Base-by-base conservation (phyloP, 2,797 vertebrate species). In the Characodon lateralis region DNA sequence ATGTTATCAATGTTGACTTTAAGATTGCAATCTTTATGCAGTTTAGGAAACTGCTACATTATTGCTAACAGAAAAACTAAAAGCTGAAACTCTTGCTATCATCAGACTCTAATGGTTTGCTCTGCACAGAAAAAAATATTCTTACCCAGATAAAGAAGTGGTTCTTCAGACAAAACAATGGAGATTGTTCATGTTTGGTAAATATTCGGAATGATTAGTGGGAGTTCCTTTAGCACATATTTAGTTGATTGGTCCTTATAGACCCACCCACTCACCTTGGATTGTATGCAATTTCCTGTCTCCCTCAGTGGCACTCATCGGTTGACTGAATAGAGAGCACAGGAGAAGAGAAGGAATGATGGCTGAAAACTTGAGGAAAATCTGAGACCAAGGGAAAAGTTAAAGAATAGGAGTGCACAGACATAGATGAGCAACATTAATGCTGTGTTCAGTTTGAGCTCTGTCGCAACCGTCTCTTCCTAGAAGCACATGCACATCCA, bases 401-500 rank as follows among this genome's bases (percentile, higher is more conserved):
- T 12, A 43, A 72, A 79, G 68, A 88, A 79, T 78, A 83, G 72
- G 70, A 75, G 31, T 75, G 80, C 59, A 8, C 70, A 66, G 81
- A 55, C 66, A 16, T 63, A 86, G 82, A 91, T 85, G 83, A 88
- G 83, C 12, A n/a, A 74, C 83, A 91, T 92, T 91, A 92, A 80
- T 48, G 65, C 75, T 78, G 50, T 90, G 89, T 91, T 88, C 63
- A 12, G 79, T 89, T 89, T 87, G 28, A 91, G 92, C 88, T 87
- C 89, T 66, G 78, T 69, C 80, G 92, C 89, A 92, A 92, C 88
- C 22, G 39, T 48, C 84, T 89, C 81, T 83, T 92, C 89, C 88
- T 85, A 81, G 91, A 91, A 90, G 83, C 88, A 86, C 92, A 89
- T 93, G 91, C 85, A 83, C 78, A 87, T 92, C 90, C 94, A 93